A percentile compares a stretch with the other conserved stretches of the same genome.
phyloP scores from a whole-genome alignment of 2,797 vertebrate species.

The Halcyon badia region DNA sequence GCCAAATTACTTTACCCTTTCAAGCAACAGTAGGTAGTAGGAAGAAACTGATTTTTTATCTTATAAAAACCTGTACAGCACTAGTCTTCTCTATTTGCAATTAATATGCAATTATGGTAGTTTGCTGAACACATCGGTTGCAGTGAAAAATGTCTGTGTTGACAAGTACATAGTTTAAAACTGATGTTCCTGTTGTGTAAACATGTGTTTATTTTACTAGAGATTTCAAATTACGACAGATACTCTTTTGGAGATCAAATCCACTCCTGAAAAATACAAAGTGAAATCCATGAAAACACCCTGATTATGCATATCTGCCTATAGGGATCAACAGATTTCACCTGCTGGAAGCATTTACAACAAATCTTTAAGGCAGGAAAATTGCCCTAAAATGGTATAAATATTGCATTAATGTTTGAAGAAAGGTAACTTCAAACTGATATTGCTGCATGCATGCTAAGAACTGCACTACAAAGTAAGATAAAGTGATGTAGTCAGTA shows the following conservation, averaged over 20 bases:
- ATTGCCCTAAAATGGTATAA: neutral
- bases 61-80: neutral
- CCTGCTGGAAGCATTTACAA: neutral
- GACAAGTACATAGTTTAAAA: neutral
- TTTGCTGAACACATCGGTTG: neutral
- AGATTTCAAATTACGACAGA: neutral
- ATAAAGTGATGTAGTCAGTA: neutral
- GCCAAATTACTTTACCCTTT: no score
- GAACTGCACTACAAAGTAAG: neutral
- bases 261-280: neutral
- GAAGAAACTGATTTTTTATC: neutral
- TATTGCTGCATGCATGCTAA: neutral
- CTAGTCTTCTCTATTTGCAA: neutral
- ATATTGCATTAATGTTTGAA: neutral
- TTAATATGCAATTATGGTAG: neutral
- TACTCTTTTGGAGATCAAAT: neutral
- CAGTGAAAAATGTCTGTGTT: neutral
- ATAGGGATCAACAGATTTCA: slow-evolving; percentile 18
- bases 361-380: neutral
- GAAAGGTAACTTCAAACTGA: neutral
- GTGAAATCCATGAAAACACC: neutral
- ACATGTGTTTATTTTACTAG: neutral
- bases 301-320: neutral
- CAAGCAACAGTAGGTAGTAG: neutral
- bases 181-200: neutral